These are phyloP conservation scores for Laupala kohalensis DNA, from an alignment of 1,140 invertebrate species.

Conservation along the genomic window DNA sequence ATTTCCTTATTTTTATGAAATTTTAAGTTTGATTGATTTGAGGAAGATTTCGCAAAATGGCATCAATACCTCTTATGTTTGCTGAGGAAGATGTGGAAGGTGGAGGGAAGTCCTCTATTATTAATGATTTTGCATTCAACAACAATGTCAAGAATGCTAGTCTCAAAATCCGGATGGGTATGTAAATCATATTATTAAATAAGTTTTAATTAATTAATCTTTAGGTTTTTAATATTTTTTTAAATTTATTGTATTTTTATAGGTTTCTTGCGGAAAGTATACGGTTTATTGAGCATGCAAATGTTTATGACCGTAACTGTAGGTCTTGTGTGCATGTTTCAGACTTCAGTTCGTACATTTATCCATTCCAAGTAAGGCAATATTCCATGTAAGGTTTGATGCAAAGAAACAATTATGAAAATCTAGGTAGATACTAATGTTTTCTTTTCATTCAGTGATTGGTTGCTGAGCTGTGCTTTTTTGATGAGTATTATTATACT, in stretches of 20 bases:
- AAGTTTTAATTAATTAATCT: not conserved
- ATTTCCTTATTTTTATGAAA: too few relatives aligned
- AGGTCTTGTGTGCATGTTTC: slow-evolving; percentile 45
- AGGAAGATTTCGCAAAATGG: too few relatives aligned
- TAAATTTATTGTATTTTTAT: slow-evolving; percentile 11
- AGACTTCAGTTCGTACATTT: slow-evolving; percentile 46
- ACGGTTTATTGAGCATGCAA: slow-evolving; percentile 61
- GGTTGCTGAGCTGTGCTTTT: slow-evolving; percentile 45
- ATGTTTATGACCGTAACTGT: slow-evolving; percentile 55
- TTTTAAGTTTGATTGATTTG: too few relatives aligned
- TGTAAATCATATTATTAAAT: not conserved
- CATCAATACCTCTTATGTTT: slow-evolving; percentile 35
- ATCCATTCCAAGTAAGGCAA: slow-evolving; percentile 52
- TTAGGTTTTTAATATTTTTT: not conserved
- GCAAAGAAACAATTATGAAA: not conserved
- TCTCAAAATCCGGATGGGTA: slow-evolving; percentile 47
- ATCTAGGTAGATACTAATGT: not conserved
- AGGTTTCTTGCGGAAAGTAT: slow-evolving; percentile 72
- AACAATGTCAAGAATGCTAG: slow-evolving; percentile 53
- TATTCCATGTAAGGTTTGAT: not conserved
- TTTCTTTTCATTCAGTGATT: slow-evolving; percentile 38
- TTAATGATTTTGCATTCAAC: slow-evolving; percentile 53
- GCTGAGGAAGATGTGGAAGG: slow-evolving; percentile 42
- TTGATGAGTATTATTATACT: slow-evolving; percentile 42
- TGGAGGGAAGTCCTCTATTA: slow-evolving; percentile 34